phyloP scores from a whole-genome alignment of 2,113 vertebrate genomes.

The Eulacestoma nigropectus region DNA sequence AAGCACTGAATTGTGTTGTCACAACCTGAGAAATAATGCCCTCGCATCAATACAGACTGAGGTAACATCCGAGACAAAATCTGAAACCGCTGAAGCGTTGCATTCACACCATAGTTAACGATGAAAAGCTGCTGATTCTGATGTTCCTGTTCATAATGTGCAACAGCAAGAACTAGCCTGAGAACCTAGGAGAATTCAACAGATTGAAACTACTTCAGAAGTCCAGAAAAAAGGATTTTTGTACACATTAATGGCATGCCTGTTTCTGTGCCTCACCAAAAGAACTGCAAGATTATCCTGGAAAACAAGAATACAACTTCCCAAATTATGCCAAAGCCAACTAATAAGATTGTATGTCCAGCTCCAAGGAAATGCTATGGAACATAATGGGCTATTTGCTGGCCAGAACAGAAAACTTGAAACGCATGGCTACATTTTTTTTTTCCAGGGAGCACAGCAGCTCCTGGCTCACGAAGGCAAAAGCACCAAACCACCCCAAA shows the following conservation, averaged over 20 bases:
- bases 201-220: neutral
- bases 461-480: neutral
- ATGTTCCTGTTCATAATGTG: neutral
- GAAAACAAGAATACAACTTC: neutral
- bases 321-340: neutral
- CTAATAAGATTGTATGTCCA: neutral
- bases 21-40: neutral
- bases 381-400: neutral
- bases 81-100: neutral
- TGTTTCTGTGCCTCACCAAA: neutral
- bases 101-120: neutral
- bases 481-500: neutral
- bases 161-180: neutral
- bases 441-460: neutral
- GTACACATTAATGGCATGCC: accelerated
- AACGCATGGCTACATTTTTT: neutral
- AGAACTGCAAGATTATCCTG: neutral
- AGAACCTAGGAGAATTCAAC: neutral
- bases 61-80: neutral
- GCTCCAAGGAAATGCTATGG: neutral
- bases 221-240: neutral
- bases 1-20: neutral
- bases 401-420: neutral
- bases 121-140: neutral
- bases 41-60: neutral